A percentile compares a stretch with the other conserved stretches of the same genome.
phyloP scores from a whole-genome alignment of 2,113 vertebrate species.

The Glaucidium brasilianum region DNA sequence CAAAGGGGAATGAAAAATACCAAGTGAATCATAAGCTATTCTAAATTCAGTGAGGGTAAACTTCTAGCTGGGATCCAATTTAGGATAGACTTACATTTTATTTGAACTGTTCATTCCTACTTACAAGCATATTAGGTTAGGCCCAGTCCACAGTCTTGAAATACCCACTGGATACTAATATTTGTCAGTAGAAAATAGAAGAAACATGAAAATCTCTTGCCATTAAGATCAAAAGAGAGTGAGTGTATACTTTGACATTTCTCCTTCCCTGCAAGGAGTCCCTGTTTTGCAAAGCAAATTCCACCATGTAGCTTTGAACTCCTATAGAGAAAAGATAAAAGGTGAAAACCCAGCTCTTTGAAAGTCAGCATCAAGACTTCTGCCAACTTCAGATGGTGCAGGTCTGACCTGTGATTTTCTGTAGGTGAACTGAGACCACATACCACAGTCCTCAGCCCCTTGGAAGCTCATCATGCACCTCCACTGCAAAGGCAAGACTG shows the following conservation, averaged over 20 bases:
- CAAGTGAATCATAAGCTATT: neutral
- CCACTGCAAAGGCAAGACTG: neutral
- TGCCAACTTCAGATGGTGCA: neutral
- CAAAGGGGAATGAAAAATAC: neutral
- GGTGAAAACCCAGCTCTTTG: neutral
- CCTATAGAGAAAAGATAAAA: neutral
- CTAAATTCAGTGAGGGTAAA: neutral
- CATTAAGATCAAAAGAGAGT: constrained; percentile 27
- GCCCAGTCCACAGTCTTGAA: neutral
- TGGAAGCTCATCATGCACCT: neutral
- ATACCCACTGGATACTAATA: neutral
- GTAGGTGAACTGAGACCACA: neutral
- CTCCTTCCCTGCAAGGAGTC: neutral
- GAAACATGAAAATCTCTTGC: constrained; percentile 23
- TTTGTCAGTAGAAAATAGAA: constrained; percentile 19
- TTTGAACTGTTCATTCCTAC: constrained; percentile 15
- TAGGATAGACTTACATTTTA: neutral
- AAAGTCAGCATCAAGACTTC: neutral
- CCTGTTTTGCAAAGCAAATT: constrained; percentile 47
- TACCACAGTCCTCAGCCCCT: neutral
- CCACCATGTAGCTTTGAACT: neutral
- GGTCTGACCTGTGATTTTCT: neutral
- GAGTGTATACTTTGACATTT: constrained; percentile 36
- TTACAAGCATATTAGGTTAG: neutral
- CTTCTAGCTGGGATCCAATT: constrained; percentile 15